These are phyloP conservation scores for Mastomys natalensis DNA, from an alignment of 2,113 vertebrate genomes.

Conservation along the genomic window DNA sequence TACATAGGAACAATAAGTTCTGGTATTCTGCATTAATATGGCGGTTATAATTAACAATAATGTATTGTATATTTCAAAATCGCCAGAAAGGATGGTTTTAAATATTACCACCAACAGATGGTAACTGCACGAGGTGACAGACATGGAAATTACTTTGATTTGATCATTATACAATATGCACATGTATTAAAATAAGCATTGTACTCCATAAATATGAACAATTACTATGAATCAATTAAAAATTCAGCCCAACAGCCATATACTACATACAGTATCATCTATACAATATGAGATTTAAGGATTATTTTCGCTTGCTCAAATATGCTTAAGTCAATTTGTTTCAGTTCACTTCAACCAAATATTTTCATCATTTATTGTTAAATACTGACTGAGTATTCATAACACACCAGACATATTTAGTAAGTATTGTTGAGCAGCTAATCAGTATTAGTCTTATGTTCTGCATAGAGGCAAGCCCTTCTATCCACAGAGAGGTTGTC, in stretches of 20 bases:
- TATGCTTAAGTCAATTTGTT: background rate
- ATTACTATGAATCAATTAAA: background rate
- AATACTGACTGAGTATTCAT: conserved; percentile 30
- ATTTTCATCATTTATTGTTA: conserved; percentile 40
- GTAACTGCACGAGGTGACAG: background rate
- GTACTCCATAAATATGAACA: background rate
- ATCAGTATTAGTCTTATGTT: background rate
- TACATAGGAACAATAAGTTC: background rate
- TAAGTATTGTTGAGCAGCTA: background rate
- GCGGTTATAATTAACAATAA: background rate
- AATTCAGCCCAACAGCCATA: background rate
- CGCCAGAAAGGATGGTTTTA: background rate
- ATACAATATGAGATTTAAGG: background rate
- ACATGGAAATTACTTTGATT: background rate
- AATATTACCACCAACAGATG: background rate
- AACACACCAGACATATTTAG: background rate
- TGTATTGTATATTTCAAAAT: background rate
- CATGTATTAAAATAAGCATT: background rate
- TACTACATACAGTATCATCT: accelerated
- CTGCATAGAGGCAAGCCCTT: background rate
- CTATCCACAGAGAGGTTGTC: background rate
- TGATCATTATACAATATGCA: background rate
- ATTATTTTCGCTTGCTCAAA: background rate
- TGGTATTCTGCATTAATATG: background rate
- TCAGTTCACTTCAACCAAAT: conserved; percentile 28